These are phyloP conservation scores for Rhinoderma darwinii DNA, from an alignment of 2,113 vertebrate species.

Conservation along the genomic window DNA sequence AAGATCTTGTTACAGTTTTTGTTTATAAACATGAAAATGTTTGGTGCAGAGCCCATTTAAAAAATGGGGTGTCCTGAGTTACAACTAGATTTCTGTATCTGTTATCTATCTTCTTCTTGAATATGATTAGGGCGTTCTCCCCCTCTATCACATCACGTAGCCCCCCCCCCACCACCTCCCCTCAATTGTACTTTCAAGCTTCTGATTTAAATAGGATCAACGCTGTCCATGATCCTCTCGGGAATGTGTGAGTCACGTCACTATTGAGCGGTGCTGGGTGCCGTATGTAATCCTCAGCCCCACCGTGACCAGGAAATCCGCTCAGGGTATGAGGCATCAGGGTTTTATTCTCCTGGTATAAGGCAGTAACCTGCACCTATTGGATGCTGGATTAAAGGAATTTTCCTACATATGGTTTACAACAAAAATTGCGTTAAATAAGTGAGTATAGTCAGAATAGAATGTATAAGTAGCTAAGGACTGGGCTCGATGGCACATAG, in stretches of 20 bases:
- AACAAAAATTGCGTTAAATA: not conserved
- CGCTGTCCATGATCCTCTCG: conserved; percentile 48
- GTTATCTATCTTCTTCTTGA: not conserved
- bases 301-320: conserved; percentile 58
- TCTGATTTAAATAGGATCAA: conserved; percentile 56
- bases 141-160: not conserved
- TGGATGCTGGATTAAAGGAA: not conserved
- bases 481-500: not conserved
- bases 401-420: too few species aligned
- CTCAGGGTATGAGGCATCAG: conserved; percentile 52
- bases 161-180: not conserved
- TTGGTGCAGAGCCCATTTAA: not conserved
- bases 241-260: conserved; percentile 58
- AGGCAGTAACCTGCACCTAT: conserved; percentile 52
- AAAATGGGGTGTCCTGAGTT: not conserved
- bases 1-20: not conserved
- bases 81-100: too few species aligned
- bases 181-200: conserved; percentile 43
- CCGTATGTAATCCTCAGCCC: conserved; percentile 48
- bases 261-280: conserved; percentile 52
- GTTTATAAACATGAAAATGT: not conserved
- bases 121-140: not conserved
- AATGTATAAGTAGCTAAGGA: not conserved
- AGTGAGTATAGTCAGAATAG: not conserved
- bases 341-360: conserved; percentile 48